Percentiles rank a stretch among this genome's conserved stretches.
Conservation (phyloP, 2,113 vertebrate species). For the Vidua macroura region DNA sequence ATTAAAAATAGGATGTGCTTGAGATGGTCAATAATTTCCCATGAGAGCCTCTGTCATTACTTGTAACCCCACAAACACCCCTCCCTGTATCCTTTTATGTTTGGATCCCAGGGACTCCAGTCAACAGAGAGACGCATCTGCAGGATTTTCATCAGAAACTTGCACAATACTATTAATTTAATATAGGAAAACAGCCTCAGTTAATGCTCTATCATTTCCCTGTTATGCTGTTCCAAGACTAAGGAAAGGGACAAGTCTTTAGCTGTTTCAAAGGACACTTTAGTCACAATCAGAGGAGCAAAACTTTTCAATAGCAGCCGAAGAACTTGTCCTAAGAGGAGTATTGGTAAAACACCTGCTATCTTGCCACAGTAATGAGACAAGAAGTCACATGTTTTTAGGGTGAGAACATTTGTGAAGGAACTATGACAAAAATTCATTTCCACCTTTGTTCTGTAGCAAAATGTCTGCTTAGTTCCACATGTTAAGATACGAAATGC, state of each 20-base stretch:
- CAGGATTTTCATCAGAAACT: not conserved
- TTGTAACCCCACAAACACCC: not conserved
- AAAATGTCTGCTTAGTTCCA: slow-evolving; percentile 35
- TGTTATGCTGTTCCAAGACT: not conserved
- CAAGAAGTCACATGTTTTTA: not conserved
- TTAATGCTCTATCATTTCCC: not conserved
- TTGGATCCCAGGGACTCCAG: not conserved
- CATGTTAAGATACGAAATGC: slow-evolving; percentile 4
- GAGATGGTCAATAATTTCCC: not conserved
- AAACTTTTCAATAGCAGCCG: not conserved
- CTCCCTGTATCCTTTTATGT: not conserved
- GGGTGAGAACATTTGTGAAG: not conserved
- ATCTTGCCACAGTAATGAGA: not conserved
- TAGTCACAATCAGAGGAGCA: not conserved
- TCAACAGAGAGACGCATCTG: not conserved
- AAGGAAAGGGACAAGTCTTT: not conserved
- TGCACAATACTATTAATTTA: not conserved
- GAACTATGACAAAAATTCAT: not conserved
- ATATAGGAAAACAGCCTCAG: not conserved
- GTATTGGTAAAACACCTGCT: not conserved
- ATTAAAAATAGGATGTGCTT: not conserved
- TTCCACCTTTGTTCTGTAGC: not conserved
- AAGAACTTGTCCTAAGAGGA: not conserved
- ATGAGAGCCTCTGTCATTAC: not conserved
- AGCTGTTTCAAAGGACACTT: not conserved